Evolutionary conservation across 2,113 vertebrate genomes (phyloP), one percentile per base, ranked within the genome.

Genomic region (Rana temporaria): DNA sequence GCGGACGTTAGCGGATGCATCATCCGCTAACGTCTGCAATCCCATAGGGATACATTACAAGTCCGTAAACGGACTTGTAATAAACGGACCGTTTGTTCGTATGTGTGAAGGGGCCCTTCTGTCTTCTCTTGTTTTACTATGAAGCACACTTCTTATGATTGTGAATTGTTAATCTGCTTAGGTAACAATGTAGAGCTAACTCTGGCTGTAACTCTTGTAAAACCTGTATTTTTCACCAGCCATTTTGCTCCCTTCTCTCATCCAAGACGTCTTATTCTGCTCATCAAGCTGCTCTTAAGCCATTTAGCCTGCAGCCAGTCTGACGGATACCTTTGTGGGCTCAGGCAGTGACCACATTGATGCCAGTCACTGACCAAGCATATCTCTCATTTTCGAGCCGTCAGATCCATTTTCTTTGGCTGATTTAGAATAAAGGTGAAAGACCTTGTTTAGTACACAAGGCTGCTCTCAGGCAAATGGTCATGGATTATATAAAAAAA

Each of bases 321-420:
- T 77, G 74, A 77, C 74, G 64, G 74, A 77, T 77, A 77, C 59
- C 59, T 64, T 56, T 69, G 84, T 76, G 82, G 78, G 24, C 64
- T 80, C 22, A 2, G 83, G 75, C 55, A 81, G 38, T 74, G 78
- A 20, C 66, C 9, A n/a, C 3, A 34, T 67, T 82, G 84, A 53
- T 85, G 32, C 70, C 86, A 60, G 8, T 76, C 34, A 18, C 3
- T 84, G 81, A 67, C 64, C 56, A 48, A 0, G 63, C 63, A 30
- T 56, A 32, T 22, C 24, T 65, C 73, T 73, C 12, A 18, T 84
- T 85, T 86, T 65, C 15, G 26, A 4, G 64, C 68, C 81, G 6
- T 2, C 72, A 77, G 60, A 64, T 77, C 60, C 74, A 77, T 77
- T 77, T 77, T 63, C 74, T 63, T 77, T 77, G 74, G 38, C 74